phyloP scores from a whole-genome alignment of 2,113 vertebrate species.

The Anolis carolinensis region DNA sequence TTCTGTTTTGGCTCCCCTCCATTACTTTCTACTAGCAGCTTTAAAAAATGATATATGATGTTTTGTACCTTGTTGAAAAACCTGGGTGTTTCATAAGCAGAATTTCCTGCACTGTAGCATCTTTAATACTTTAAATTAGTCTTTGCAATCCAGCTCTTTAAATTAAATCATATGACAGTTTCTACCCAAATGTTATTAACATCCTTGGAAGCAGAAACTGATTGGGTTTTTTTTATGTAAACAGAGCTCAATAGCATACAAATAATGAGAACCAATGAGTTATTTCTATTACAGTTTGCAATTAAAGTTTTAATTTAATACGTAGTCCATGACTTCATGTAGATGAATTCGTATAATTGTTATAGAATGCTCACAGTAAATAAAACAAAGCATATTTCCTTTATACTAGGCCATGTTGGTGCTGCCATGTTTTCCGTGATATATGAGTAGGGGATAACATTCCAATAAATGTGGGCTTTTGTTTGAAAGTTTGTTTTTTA shows the following conservation, averaged over 20 bases:
- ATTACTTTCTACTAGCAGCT: slow-evolving; percentile 44
- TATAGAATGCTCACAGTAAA: slow-evolving; percentile 11
- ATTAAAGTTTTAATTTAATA: neutral
- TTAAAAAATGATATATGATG: rapidly evolving
- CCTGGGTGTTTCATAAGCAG: slow-evolving; percentile 50
- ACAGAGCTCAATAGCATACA: neutral
- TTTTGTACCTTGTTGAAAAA: slow-evolving; percentile 51
- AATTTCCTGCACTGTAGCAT: slow-evolving; percentile 53
- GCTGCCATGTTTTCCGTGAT: neutral
- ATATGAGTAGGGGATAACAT: neutral
- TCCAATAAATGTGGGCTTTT: neutral
- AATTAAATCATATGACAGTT: slow-evolving; percentile 37
- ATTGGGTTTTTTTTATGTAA: neutral
- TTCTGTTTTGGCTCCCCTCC: slow-evolving; percentile 57
- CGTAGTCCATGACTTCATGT: neutral
- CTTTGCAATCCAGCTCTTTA: slow-evolving; percentile 30
- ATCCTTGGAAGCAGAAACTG: neutral
- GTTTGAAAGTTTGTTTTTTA: neutral
- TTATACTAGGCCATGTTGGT: neutral
- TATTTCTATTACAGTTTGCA: slow-evolving; percentile 28
- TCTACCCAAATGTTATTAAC: neutral
- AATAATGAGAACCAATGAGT: slow-evolving; percentile 9
- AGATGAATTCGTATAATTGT: neutral
- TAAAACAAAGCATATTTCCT: neutral
- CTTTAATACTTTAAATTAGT: slow-evolving; percentile 44